A percentile compares a stretch with the other conserved stretches of the same genome.
These are phyloP conservation scores for Pachycephus smyrnensis DNA, from an alignment of 2,888 invertebrate species.

Conservation along the genomic window DNA sequence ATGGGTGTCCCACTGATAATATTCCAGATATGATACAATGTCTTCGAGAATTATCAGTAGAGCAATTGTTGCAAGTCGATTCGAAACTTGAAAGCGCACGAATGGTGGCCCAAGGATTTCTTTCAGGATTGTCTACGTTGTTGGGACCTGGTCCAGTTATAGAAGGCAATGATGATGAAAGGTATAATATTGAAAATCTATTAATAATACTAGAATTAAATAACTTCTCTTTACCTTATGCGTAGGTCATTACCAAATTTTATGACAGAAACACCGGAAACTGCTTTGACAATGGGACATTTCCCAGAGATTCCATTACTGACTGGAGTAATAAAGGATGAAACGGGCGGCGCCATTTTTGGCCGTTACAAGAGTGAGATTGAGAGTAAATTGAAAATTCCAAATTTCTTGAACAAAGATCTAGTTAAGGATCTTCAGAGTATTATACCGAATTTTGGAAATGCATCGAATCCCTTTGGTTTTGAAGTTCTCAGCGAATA, in stretches of 20 bases:
- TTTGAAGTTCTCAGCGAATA: constrained; percentile 49
- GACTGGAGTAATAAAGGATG: constrained; percentile 80
- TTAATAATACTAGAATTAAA: background rate
- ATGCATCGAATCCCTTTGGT: constrained; percentile 35
- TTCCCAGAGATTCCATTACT: constrained; percentile 75
- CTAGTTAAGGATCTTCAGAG: constrained; percentile 65
- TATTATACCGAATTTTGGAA: constrained; percentile 54
- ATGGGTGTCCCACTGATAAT: constrained; percentile 73
- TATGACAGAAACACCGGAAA: constrained; percentile 73
- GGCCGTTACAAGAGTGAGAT: constrained; percentile 68
- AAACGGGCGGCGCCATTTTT: constrained; percentile 75
- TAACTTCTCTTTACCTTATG: constrained; percentile 2
- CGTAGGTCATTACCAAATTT: constrained; percentile 76
- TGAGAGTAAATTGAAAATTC: constrained; percentile 60
- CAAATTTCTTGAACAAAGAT: constrained; percentile 65
- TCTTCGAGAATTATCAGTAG: constrained; percentile 69
- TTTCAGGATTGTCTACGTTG: constrained; percentile 74
- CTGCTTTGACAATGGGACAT: constrained; percentile 71
- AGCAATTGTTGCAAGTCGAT: constrained; percentile 70
- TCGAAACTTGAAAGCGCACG: constrained; percentile 71
- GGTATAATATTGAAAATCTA: constrained; percentile 31
- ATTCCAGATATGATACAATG: constrained; percentile 76
- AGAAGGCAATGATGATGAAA: constrained; percentile 75
- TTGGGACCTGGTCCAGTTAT: constrained; percentile 76
- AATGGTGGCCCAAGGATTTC: constrained; percentile 72